phyloP scores from a whole-genome alignment of 30 jellyfish, hydroid and myxozoan genomes.

The Aurelia sp. region DNA sequence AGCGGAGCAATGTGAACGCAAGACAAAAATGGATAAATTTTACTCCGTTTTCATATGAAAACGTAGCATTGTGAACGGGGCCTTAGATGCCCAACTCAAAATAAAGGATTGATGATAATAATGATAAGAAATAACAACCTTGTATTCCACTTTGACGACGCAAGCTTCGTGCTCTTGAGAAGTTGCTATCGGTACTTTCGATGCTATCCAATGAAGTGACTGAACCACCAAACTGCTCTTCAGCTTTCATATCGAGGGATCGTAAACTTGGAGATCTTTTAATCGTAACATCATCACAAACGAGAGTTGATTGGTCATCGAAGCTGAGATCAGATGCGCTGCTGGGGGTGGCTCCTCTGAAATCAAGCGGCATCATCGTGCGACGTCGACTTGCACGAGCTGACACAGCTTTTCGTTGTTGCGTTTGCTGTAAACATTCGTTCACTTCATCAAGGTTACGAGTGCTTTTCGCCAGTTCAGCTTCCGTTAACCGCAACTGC shows the following conservation, averaged over 20 bases:
- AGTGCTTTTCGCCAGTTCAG: conserved; percentile 47
- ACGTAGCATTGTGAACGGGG: too few species aligned
- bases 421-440: neutral
- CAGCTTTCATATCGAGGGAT: conserved; percentile 23
- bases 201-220: conserved; percentile 52
- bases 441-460: conserved; percentile 17
- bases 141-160: conserved; percentile 59
- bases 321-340: conserved; percentile 19
- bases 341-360: neutral
- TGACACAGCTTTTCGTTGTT: neutral
- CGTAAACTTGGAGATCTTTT: conserved; percentile 58
- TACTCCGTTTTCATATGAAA: too few species aligned
- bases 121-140: neutral
- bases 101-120: too few species aligned
- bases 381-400: conserved; percentile 14
- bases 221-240: conserved; percentile 58
- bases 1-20: too few species aligned
- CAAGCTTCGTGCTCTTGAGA: conserved; percentile 34
- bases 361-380: conserved; percentile 21
- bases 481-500: conserved; percentile 23
- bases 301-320: conserved; percentile 66
- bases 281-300: conserved; percentile 56
- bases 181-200: conserved; percentile 46
- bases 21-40: too few species aligned
- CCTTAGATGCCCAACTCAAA: too few species aligned